Evolutionary conservation across 2,113 vertebrate species (phyloP), one percentile per base, ranked within the genome.

Genomic region (Delphinus delphis): DNA sequence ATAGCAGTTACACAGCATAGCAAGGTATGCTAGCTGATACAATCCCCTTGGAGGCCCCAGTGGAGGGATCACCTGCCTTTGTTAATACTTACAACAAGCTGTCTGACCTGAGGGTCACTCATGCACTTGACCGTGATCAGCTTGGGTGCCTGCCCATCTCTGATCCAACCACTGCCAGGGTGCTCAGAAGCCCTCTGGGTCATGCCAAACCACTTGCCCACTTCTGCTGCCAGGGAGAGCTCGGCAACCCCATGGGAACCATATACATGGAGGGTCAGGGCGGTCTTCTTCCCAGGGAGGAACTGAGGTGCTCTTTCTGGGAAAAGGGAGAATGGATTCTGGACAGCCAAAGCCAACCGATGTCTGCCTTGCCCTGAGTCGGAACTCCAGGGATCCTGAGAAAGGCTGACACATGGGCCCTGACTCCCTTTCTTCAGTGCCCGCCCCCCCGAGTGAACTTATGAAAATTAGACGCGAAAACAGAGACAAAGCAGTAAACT

Each of bases 1-100:
- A 0, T 8, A 6, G 53, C 21, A 25, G 50, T 20, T 33, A 36
- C 33, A 9, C 33, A 36, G 33, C 12, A 0, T 80, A 58, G 15
- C 77, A 38, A 38, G 12, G 23, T 41, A 21, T 3, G 2, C 38
- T 28, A 26, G 25, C 41, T 2, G 63, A 31, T 31, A 31, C 63
- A 65, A 13, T 31, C 28, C 63, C 70, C 50, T 6, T n/a, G 80
- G 38, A 0, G 21, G n/a, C 17, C 36, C 21, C 17, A 14, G 9
- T 10, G 23, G 55, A 31, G 38, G 5, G 26, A 44, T 2, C 1
- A 6, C 8, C 15, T 28, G 47, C 2, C 21, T 5, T 14, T 10
- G 18, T 36, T 33, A 12, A 2, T 15, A 33, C 17, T 60, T 38
- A 23, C 4, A 8, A n/a, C 12, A 10, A 21, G 14, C 38, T 8